These are phyloP conservation scores for Cuculus canorus DNA, from an alignment of 2,797 vertebrate species.

Conservation along the genomic window DNA sequence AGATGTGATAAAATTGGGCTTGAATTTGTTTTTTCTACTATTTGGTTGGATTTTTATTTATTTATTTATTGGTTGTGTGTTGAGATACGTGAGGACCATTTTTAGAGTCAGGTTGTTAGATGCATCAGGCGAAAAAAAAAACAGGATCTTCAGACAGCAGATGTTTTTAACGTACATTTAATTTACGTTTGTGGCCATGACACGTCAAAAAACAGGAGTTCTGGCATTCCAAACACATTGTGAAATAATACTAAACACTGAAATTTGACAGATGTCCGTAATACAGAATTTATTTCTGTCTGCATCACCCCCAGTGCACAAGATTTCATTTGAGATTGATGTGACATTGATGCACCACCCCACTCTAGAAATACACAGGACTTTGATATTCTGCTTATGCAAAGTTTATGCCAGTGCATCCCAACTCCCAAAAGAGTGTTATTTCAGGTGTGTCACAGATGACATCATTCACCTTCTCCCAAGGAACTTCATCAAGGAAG, in stretches of 20 bases:
- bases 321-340: background rate
- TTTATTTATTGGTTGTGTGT: background rate
- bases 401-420: conserved; percentile 7
- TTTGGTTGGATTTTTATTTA: background rate
- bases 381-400: background rate
- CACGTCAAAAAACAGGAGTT: background rate
- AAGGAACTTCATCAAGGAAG: background rate
- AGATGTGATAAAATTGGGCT: background rate
- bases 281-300: background rate
- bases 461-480: background rate
- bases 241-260: background rate
- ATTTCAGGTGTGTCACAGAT: conserved; percentile 4
- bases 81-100: background rate
- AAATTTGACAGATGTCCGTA: conserved; percentile 10
- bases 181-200: background rate
- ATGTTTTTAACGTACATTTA: background rate
- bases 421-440: background rate
- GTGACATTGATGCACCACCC: background rate
- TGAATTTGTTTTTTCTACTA: background rate
- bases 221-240: background rate
- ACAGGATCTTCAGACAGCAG: background rate
- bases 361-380: background rate
- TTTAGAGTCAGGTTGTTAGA: background rate
- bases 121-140: background rate
- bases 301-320: background rate